Percentiles rank a stretch among this genome's conserved stretches.
phyloP scores from a whole-genome alignment of 1,140 invertebrate genomes.

The Drosophila mayri region DNA sequence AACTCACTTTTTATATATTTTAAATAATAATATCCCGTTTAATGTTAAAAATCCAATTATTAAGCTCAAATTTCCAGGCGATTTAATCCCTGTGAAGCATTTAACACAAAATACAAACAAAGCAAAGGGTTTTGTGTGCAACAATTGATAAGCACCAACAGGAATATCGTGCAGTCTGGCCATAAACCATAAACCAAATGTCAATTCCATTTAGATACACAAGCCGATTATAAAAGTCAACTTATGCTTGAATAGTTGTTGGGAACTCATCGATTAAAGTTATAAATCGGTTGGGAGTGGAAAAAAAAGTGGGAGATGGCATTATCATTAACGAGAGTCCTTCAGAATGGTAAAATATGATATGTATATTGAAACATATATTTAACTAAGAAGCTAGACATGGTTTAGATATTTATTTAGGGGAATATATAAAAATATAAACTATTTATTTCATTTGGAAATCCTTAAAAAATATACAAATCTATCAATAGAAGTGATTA shows the following conservation, averaged over 20 bases:
- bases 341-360: background rate
- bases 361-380: too few species aligned
- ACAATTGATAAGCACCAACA: conserved; percentile 24
- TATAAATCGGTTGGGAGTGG: conserved; percentile 6
- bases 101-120: conserved; percentile 17
- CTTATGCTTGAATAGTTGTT: conserved; percentile 8
- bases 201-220: conserved; percentile 39
- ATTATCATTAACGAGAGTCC: background rate
- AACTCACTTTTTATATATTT: background rate
- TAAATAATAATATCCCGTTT: background rate
- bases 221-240: conserved; percentile 46
- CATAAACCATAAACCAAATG: conserved; percentile 42
- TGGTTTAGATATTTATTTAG: background rate
- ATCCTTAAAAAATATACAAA: background rate
- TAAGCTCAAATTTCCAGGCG: background rate
- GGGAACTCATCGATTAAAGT: conserved; percentile 2
- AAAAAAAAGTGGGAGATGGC: background rate
- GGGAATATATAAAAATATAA: background rate
- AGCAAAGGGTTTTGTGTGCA: conserved; percentile 11
- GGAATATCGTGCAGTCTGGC: conserved; percentile 30
- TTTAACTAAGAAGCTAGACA: background rate
- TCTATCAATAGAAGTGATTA: background rate
- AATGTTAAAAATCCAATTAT: conserved; percentile 5
- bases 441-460: background rate
- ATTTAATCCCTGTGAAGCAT: conserved; percentile 22